Evolutionary conservation across 2,797 vertebrate species (phyloP), one percentile per base, ranked within the genome.

Genomic region (Gymnodraco acuticeps): DNA sequence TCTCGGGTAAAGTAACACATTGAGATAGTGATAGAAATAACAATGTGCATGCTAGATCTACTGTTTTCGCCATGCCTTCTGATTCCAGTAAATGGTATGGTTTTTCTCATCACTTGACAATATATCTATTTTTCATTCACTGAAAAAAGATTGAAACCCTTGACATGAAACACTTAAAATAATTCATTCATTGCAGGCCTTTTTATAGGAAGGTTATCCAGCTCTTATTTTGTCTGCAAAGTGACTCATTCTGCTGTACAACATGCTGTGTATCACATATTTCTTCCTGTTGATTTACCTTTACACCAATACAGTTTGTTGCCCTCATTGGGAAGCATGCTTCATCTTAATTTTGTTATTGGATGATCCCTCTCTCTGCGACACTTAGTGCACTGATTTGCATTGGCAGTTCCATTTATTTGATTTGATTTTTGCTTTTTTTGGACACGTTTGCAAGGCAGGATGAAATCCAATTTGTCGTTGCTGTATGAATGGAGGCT

Each of bases 401-500:
- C 60, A 47, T 65, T 41, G 45, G 67, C 74, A 64, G 42, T 73
- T 76, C 73, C 62, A 67, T 82, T 81, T 58, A 78, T 83, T 86
- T 74, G 55, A 83, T 85, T 88, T 50, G 17, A 65, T 88, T 87
- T 42, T 79, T 62, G 23, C 48, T 38, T 63, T 77, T 38, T 83
- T 87, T 76, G 75, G 78, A 86, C 61, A 66, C 45, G 53, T 72
- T 83, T 64, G 70, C 53, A 41, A 54, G 43, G 63, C 73, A 66
- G 77, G 64, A 65, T 68, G 33, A 65, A 82, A 84, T 86, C 64
- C 72, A 77, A 82, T 87, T 89, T 86, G 73, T 64, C 17, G 1
- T 65, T 41, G 58, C 17, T 1, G 62, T 64, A 70, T 82, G 83
- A 86, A 77, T 77, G 62, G 47, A 76, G 71, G 79, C 58, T 81